Conservation (phyloP, 1,140 invertebrate genomes). For the Sitodiplosis mosellana region DNA sequence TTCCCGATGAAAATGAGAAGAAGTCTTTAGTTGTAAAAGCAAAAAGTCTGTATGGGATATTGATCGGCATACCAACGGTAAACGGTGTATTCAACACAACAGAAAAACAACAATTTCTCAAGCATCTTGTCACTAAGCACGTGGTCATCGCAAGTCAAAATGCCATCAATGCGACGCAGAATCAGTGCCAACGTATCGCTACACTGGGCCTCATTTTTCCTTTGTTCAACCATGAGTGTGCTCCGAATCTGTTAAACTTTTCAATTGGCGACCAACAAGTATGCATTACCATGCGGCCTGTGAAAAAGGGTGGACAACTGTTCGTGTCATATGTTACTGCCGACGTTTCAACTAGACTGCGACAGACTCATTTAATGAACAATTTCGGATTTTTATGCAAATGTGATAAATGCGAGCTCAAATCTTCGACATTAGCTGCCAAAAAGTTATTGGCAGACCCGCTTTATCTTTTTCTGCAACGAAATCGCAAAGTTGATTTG, state of each 20-base stretch:
- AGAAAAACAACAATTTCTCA: background rate
- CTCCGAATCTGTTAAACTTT: background rate
- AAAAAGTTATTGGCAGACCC: background rate
- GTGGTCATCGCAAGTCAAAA: background rate
- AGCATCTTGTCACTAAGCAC: background rate
- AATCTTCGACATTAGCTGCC: background rate
- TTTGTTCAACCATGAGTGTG: constrained; percentile 19
- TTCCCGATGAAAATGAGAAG: background rate
- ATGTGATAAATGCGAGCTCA: background rate
- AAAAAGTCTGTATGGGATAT: constrained; percentile 15
- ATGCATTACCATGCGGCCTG: background rate
- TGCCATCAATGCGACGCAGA: background rate
- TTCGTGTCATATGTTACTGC: background rate
- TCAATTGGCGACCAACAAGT: too few relatives aligned
- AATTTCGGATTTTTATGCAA: background rate
- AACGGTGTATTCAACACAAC: background rate
- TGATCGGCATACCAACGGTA: constrained; percentile 18
- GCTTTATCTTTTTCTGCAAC: background rate
- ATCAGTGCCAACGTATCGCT: background rate
- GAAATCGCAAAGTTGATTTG: too few relatives aligned
- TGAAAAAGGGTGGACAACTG: background rate
- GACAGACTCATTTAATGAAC: background rate
- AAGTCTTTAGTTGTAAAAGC: background rate
- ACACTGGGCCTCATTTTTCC: background rate
- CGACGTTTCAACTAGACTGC: background rate